Evolutionary conservation across 2,113 vertebrate species (phyloP).

Genomic region (Poicephalus gulielmi): DNA sequence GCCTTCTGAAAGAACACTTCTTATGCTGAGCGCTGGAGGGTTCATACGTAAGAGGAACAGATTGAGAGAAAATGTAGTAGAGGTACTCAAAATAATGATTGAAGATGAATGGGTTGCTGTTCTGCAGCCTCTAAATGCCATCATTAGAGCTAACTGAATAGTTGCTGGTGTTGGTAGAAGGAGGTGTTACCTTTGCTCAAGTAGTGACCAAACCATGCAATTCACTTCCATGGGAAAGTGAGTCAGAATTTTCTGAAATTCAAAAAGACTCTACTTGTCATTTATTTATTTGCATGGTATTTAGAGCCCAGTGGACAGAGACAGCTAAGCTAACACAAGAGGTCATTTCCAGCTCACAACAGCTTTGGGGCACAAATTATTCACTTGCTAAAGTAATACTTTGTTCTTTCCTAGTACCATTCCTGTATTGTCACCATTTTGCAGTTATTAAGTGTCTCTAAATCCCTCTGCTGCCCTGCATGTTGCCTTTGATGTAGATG

Average conservation of each 20-base stretch:
- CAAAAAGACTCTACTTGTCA: background rate
- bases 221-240: background rate
- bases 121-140: background rate
- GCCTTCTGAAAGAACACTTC: background rate
- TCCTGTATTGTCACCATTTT: background rate
- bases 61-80: background rate
- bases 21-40: background rate
- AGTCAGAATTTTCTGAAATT: background rate
- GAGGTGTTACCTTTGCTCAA: background rate
- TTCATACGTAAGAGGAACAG: background rate
- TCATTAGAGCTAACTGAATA: background rate
- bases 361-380: slow-evolving; percentile 3
- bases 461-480: background rate
- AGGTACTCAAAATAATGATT: background rate
- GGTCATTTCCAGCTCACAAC: background rate
- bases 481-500: background rate
- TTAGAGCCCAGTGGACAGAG: background rate
- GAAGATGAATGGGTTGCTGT: background rate
- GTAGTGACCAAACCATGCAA: background rate
- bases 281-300: background rate
- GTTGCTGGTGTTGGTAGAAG: background rate
- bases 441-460: slow-evolving; percentile 6
- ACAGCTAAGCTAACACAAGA: background rate
- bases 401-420: background rate
- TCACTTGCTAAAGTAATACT: slow-evolving; percentile 9